These are phyloP conservation scores for Dromius quadrimaculatus DNA, from an alignment of 2,888 invertebrate genomes.

Conservation along the genomic window DNA sequence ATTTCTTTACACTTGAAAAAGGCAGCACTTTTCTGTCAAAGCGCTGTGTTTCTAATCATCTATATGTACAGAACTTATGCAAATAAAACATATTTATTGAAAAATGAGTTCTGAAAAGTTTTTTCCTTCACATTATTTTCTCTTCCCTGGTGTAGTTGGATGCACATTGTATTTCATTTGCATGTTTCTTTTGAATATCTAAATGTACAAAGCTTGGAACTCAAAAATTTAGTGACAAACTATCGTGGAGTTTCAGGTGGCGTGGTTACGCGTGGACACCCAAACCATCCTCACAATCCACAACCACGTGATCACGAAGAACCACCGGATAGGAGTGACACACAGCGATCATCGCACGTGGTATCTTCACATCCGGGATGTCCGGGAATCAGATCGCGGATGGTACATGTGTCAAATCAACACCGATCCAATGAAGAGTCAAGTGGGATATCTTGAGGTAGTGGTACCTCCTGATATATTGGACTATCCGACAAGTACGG, in stretches of 20 bases:
- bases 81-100: too few relatives aligned
- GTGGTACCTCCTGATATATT: slow-evolving; percentile 86
- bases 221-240: slow-evolving; percentile 8
- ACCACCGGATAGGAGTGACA: slow-evolving; percentile 81
- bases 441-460: slow-evolving; percentile 63
- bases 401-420: slow-evolving; percentile 92
- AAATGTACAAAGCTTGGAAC: neutral
- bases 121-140: too few relatives aligned
- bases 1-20: too few relatives aligned
- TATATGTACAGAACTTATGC: too few relatives aligned
- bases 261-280: slow-evolving; percentile 86
- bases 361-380: slow-evolving; percentile 84
- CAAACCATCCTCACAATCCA: slow-evolving; percentile 88
- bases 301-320: slow-evolving; percentile 85
- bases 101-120: too few relatives aligned
- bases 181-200: too few relatives aligned
- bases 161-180: too few relatives aligned
- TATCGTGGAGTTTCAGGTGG: slow-evolving; percentile 71
- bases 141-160: too few relatives aligned
- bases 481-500: slow-evolving; percentile 87
- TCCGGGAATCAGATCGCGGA: slow-evolving; percentile 82
- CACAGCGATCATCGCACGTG: slow-evolving; percentile 84
- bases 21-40: too few relatives aligned
- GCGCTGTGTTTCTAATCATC: too few relatives aligned
- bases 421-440: slow-evolving; percentile 89